Base-by-base conservation (phyloP, 1,140 invertebrate genomes). In the Apis cerana region DNA sequence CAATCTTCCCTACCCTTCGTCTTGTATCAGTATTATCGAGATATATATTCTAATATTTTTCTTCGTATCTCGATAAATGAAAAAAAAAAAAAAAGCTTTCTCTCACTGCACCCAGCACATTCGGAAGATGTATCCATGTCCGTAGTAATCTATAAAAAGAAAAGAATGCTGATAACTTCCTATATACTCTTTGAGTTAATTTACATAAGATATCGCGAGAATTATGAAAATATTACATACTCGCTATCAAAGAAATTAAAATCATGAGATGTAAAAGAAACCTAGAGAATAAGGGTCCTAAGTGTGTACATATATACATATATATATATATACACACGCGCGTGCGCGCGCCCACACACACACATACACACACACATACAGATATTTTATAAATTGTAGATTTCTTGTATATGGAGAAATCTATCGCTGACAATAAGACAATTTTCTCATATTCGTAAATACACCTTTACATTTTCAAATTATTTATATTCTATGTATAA, bases 321-420 rank as follows among this genome's bases (percentile, higher is more conserved):
- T 52, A 54, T 59, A 58, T 59, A 43, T 43, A 43, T 43, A 43
- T 43, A 43, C 33, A 43, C 33, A 43, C 33, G 33, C 33, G 33
- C 33, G 33, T 43, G 33, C 33, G 33, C 33, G 33, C 33, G 33
- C 33, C 33, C 33, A 43, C 7, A 43, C 33, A 43, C 33, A 7
- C 33, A 33, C 33, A 33, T 3, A 27, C 27, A 65, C 61, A 62
- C 54, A 50, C 8, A 33, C 56, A 71, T 17, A 58, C 19, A n/a
- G 79, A 76, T 81, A 81, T 76, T 81, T 81, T 76, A 43, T 81
- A 81, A 81, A 81, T 65, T 81, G 48, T 81, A 81, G 80, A 76
- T 76, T 81, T 76, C 80, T 81, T 81, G 72, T 23, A 62, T 81
- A 81, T 81, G 72, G 43, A 64, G 80, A 68, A 59, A 33, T 76